Percentiles rank a stretch among this genome's conserved stretches.
Evolutionary conservation across 2,797 vertebrate species (phyloP).

Genomic region (Lepus oiostolus): DNA sequence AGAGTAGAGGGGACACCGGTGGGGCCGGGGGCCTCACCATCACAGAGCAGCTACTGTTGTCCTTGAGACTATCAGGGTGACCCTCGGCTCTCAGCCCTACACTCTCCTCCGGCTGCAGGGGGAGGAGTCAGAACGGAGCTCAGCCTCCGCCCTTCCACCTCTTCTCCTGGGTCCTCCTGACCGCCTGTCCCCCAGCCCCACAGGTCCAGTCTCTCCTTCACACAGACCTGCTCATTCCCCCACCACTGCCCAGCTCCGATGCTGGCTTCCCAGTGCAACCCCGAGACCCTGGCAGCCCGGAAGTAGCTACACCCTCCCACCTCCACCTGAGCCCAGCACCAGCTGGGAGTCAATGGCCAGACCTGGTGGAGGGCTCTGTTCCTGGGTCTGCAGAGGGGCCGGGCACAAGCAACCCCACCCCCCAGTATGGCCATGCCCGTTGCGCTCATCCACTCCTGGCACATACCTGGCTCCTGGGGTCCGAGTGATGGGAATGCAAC

Average conservation of each 20-base stretch:
- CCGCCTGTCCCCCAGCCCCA: background rate
- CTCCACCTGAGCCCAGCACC: background rate
- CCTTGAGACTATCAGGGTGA: constrained; percentile 88
- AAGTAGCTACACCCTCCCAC: background rate
- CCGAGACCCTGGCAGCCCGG: background rate
- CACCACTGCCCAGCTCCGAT: background rate
- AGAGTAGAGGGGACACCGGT: constrained; percentile 63
- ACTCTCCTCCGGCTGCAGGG: constrained; percentile 80
- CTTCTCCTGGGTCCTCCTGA: background rate
- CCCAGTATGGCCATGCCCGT: background rate
- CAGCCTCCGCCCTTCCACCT: background rate
- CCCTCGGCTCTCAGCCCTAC: constrained; percentile 83
- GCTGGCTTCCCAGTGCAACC: constrained; percentile 32
- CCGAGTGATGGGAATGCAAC: constrained; percentile 86
- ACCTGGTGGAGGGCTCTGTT: background rate
- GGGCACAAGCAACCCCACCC: constrained; percentile 14
- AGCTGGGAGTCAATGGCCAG: background rate
- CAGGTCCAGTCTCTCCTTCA: background rate
- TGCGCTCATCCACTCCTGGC: background rate
- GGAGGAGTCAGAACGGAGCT: constrained; percentile 67
- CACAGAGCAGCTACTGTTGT: constrained; percentile 91
- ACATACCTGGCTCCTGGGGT: constrained; percentile 86
- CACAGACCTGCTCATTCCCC: background rate
- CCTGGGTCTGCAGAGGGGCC: background rate
- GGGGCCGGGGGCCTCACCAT: constrained; percentile 88